Evolutionary conservation across 2,113 vertebrate species (phyloP).

Genomic region (Arvicanthis niloticus): DNA sequence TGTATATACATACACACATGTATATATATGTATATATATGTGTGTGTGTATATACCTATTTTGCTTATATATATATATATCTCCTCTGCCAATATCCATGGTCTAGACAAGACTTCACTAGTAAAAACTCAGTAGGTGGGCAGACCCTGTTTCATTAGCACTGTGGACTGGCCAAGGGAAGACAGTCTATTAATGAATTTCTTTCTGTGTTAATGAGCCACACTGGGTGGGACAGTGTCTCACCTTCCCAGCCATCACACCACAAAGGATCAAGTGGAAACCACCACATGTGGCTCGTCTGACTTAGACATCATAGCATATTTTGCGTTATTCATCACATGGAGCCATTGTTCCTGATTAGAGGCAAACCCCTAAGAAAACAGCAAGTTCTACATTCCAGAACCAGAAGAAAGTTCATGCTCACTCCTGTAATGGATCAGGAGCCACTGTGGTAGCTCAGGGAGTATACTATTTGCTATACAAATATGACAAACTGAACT

Average conservation of each 20-base stretch:
- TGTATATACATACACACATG: not conserved
- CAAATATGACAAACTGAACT: not conserved
- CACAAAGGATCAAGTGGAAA: not conserved
- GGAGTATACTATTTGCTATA: no score
- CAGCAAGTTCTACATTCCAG: not conserved
- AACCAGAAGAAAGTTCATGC: not conserved
- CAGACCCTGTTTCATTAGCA: not conserved
- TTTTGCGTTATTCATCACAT: not conserved
- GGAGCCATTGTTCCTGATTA: constrained; percentile 18
- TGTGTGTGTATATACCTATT: no score
- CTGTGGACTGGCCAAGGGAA: not conserved
- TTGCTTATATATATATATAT: no score
- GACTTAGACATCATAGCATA: not conserved
- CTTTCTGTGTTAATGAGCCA: not conserved
- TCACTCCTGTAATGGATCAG: not conserved
- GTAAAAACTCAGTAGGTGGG: constrained; percentile 2
- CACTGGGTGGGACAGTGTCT: not conserved
- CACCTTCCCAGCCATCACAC: not conserved
- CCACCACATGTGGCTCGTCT: not conserved
- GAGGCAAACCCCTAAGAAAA: constrained; percentile 22
- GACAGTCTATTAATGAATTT: not conserved
- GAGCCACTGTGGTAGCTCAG: no score
- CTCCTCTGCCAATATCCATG: not conserved
- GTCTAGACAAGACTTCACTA: not conserved
- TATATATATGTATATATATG: no score